Percentiles rank a stretch among this genome's conserved stretches.
These are phyloP conservation scores for Eurystomus gularis DNA, from an alignment of 2,113 vertebrate species.

Conservation along the genomic window DNA sequence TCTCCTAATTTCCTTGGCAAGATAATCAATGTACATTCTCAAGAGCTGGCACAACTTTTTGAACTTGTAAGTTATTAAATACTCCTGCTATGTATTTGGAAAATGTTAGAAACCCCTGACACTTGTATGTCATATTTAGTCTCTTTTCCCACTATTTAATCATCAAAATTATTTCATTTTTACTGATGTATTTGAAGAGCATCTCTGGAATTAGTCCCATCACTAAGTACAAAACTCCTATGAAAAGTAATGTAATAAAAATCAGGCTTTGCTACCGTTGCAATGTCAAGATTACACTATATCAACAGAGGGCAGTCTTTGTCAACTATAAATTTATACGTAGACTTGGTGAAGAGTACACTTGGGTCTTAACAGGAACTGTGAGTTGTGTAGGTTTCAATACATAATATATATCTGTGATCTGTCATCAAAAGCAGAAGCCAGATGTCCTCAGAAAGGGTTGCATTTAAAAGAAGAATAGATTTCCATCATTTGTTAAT, in stretches of 20 bases:
- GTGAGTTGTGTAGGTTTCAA: background rate
- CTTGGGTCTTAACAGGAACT: background rate
- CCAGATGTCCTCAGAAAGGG: background rate
- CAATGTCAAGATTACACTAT: background rate
- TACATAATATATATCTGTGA: background rate
- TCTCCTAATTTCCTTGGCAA: background rate
- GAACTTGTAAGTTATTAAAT: background rate
- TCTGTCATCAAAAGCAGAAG: background rate
- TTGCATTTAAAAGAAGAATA: background rate
- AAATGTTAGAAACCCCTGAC: background rate
- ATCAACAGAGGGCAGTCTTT: conserved; percentile 63
- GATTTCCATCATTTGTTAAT: background rate
- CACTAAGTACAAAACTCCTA: background rate
- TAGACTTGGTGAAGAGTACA: background rate
- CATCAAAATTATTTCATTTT: background rate
- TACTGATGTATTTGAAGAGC: background rate
- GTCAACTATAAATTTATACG: background rate
- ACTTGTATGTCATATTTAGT: background rate
- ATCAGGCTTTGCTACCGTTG: accelerated
- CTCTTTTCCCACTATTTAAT: background rate
- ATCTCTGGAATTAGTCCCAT: background rate
- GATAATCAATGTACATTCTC: background rate
- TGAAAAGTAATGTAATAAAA: background rate
- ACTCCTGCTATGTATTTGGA: background rate
- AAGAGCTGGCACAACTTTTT: background rate